Conservation (phyloP, 2,113 vertebrate species). For the Ranitomeya imitator region DNA sequence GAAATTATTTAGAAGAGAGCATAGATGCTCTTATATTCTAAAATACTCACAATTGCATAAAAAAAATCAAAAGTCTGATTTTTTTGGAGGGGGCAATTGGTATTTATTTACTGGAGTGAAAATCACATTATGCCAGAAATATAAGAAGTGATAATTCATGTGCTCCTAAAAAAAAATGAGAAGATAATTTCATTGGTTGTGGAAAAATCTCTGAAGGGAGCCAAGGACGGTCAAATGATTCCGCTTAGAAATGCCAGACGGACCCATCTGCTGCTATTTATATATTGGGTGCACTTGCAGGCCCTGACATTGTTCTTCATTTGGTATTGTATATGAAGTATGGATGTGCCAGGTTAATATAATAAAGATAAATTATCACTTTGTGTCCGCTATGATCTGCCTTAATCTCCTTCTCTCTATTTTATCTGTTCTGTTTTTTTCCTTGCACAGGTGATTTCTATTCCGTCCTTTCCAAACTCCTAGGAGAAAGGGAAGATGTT, state of each 20-base stretch:
- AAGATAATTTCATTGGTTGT: not conserved
- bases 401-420: constrained; percentile 47
- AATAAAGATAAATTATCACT: not conserved
- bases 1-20: not conserved
- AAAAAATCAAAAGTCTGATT: not conserved
- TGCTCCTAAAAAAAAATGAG: not conserved
- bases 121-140: not conserved
- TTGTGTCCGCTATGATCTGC: constrained; percentile 29
- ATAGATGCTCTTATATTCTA: not conserved
- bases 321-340: not conserved
- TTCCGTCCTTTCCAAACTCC: constrained; percentile 92
- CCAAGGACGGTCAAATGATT: not conserved
- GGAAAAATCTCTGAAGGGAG: not conserved
- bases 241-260: not conserved
- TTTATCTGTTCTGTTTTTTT: constrained; percentile 40
- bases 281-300: not conserved
- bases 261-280: constrained; percentile 7
- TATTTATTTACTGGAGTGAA: not conserved
- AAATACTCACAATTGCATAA: not conserved
- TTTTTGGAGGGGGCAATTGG: not conserved
- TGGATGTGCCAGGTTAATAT: not conserved
- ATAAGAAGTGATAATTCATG: not conserved
- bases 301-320: not conserved
- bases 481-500: constrained; percentile 88
- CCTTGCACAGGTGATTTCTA: constrained; percentile 89